Conservation (phyloP, 2,797 vertebrate genomes). For the Dermochelys coriacea region DNA sequence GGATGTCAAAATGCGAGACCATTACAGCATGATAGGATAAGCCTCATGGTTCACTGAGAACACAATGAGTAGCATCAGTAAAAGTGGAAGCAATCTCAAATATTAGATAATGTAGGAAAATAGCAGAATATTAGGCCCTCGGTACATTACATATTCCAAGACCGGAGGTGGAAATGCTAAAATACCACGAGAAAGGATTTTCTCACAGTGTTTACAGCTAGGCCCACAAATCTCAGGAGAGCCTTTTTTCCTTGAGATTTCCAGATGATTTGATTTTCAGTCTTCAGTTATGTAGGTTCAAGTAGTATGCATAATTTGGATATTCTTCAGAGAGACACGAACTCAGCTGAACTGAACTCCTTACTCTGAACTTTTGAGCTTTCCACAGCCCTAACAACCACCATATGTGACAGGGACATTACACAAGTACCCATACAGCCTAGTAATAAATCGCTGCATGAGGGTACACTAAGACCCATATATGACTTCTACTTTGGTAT, state of each 20-base stretch:
- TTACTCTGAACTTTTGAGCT: not conserved
- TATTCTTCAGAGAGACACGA: not conserved
- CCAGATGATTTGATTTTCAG: not conserved
- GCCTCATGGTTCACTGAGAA: not conserved
- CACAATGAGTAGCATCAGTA: not conserved
- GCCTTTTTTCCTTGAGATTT: not conserved
- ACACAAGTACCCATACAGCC: not conserved
- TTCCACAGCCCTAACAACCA: not conserved
- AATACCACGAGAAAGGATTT: not conserved
- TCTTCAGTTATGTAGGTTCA: not conserved
- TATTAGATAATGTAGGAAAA: not conserved
- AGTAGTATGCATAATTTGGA: not conserved
- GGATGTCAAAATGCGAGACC: not conserved
- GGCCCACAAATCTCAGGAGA: not conserved
- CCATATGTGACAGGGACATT: not conserved
- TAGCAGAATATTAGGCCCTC: not conserved
- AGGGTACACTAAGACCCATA: not conserved
- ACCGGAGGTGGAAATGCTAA: not conserved
- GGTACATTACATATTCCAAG: not conserved
- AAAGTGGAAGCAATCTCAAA: not conserved
- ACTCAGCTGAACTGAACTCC: not conserved
- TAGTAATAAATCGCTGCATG: not conserved
- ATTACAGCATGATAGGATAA: not conserved
- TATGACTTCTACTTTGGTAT: constrained; percentile 3
- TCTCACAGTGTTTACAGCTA: not conserved